Evolutionary conservation across 2,888 invertebrate genomes (phyloP).

Genomic region (Subacronicta megacephala): DNA sequence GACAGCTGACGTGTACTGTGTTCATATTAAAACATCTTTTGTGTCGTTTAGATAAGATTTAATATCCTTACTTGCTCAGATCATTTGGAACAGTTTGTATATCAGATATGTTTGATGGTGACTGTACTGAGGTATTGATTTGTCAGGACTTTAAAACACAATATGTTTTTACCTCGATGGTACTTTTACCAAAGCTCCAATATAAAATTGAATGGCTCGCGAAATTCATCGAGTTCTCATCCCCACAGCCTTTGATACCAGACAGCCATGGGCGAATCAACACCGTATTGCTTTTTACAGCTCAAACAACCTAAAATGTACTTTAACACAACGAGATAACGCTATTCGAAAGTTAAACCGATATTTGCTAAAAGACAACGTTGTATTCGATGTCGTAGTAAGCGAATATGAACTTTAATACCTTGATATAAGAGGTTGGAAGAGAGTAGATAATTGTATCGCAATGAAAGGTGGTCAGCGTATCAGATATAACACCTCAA

Average conservation of each 20-base stretch:
- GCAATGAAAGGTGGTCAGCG: conserved; percentile 38
- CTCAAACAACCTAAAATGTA: conserved; percentile 24
- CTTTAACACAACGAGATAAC: conserved; percentile 21
- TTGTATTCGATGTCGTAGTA: conserved; percentile 14
- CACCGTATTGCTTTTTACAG: conserved; percentile 10
- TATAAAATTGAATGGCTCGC: conserved; percentile 42
- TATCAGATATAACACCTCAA: conserved; percentile 44
- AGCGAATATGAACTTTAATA: conserved; percentile 24
- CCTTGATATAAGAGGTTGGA: conserved; percentile 10
- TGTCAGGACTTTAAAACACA: background rate
- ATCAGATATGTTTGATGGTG: no score
- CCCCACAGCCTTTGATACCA: conserved; percentile 52
- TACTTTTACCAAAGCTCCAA: conserved; percentile 34
- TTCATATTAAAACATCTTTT: no score
- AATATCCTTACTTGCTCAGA: no score
- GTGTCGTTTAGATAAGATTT: no score
- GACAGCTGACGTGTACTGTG: no score
- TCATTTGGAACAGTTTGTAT: no score
- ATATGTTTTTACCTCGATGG: conserved; percentile 14
- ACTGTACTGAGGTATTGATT: no score
- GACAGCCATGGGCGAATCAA: conserved; percentile 45
- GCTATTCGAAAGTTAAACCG: background rate
- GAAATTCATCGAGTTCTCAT: conserved; percentile 48
- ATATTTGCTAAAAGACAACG: conserved; percentile 6
- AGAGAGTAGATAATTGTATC: conserved; percentile 11